phyloP scores from a whole-genome alignment of 1,140 invertebrate species.

The Parasteatoda tepidariorum region DNA sequence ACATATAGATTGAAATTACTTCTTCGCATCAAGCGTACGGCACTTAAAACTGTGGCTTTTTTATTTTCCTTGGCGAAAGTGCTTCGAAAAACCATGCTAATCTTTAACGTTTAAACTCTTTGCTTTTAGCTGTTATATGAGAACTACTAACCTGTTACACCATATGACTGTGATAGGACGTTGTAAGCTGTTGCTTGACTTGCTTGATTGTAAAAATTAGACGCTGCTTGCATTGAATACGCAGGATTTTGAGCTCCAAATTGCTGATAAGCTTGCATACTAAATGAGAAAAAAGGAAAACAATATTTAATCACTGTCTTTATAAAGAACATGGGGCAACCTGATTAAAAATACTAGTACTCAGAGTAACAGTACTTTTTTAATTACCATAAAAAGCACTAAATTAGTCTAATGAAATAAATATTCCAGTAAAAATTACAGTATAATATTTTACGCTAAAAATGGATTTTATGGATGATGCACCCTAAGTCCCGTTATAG shows the following conservation, averaged over 20 bases:
- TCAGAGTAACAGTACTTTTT: not conserved
- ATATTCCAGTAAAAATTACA: too few relatives aligned
- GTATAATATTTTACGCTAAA: too few relatives aligned
- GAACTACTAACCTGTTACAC: constrained; percentile 37
- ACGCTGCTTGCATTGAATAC: constrained; percentile 60
- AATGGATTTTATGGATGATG: too few relatives aligned
- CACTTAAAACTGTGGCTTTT: too few relatives aligned
- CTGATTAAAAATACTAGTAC: too few relatives aligned
- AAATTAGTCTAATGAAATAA: not conserved
- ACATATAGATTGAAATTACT: too few relatives aligned
- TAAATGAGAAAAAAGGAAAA: constrained; percentile 24
- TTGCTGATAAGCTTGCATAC: constrained; percentile 64
- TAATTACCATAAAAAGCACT: not conserved
- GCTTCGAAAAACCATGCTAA: too few relatives aligned
- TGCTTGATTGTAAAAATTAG: constrained; percentile 62
- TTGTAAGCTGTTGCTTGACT: constrained; percentile 61
- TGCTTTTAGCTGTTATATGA: too few relatives aligned
- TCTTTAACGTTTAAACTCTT: too few relatives aligned
- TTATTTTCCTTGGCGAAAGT: too few relatives aligned
- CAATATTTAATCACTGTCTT: not conserved
- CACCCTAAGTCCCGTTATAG: too few relatives aligned
- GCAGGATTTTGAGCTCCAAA: constrained; percentile 60
- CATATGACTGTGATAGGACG: constrained; percentile 62
- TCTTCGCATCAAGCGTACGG: too few relatives aligned
- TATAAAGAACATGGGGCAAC: not conserved